Conservation (phyloP, 1,140 invertebrate species). For the Meloidogyne hapla region DNA sequence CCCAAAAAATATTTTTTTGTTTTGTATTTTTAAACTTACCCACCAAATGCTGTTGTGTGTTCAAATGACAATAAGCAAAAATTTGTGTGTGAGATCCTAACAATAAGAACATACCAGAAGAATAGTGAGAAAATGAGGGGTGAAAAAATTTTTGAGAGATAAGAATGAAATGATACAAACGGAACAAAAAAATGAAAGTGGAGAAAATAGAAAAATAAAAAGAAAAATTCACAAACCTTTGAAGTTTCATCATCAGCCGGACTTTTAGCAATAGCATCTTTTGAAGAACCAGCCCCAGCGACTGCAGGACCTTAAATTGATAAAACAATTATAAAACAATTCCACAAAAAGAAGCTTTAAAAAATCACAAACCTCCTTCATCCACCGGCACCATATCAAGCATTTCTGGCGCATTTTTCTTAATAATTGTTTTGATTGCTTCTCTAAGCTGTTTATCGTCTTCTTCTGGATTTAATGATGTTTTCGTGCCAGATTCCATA, state of each 20-base stretch:
- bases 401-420: slow-evolving; percentile 30
- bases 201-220: background rate
- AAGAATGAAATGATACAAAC: no score
- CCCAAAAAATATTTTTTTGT: background rate
- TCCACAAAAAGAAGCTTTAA: background rate
- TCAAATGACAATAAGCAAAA: background rate
- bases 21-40: slow-evolving; percentile 15
- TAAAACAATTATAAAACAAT: background rate
- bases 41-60: slow-evolving; percentile 7
- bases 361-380: slow-evolving; percentile 14
- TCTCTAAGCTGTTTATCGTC: slow-evolving; percentile 23
- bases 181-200: no score
- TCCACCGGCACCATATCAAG: slow-evolving; percentile 12
- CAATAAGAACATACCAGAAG: background rate
- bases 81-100: background rate
- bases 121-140: background rate
- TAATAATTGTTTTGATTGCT: slow-evolving; percentile 33
- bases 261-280: background rate
- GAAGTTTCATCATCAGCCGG: slow-evolving; percentile 6
- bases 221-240: slow-evolving; percentile 3
- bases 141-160: background rate
- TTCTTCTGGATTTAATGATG: slow-evolving; percentile 28
- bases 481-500: slow-evolving; percentile 6
- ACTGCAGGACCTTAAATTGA: background rate
- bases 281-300: background rate